Percentiles rank a stretch among this genome's conserved stretches.
Evolutionary conservation across 2,888 invertebrate species (phyloP).

Genomic region (Diploptera punctata): DNA sequence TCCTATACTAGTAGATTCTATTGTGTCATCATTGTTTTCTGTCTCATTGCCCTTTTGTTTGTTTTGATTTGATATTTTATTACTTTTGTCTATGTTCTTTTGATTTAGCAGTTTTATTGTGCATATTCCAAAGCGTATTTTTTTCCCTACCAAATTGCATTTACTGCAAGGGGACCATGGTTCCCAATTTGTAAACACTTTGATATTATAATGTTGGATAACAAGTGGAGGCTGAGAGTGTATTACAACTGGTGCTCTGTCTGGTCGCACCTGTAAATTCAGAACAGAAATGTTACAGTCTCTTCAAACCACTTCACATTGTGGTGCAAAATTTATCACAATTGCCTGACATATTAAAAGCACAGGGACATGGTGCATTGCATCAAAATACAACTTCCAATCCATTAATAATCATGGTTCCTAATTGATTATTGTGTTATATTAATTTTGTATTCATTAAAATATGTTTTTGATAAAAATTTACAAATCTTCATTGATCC

Average conservation of each 20-base stretch:
- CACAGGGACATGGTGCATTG: too few species aligned
- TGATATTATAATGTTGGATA: constrained; percentile 54
- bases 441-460: too few species aligned
- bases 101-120: constrained; percentile 51
- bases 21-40: too few species aligned
- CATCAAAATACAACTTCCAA: too few species aligned
- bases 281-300: not conserved
- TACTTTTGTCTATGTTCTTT: not conserved
- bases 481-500: too few species aligned
- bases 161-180: constrained; percentile 70
- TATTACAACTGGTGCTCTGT: constrained; percentile 43
- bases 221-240: constrained; percentile 45
- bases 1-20: too few species aligned
- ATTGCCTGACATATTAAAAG: too few species aligned
- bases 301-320: too few species aligned
- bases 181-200: constrained; percentile 64
- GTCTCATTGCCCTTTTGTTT: not conserved
- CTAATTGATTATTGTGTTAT: too few species aligned
- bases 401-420: too few species aligned
- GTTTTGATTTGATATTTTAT: not conserved
- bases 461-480: too few species aligned
- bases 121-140: constrained; percentile 67
- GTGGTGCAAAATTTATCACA: too few species aligned
- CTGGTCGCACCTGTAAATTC: constrained; percentile 43
- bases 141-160: constrained; percentile 65